Evolutionary conservation across 2,797 vertebrate genomes (phyloP).

Genomic region (Gambusia yucatana): DNA sequence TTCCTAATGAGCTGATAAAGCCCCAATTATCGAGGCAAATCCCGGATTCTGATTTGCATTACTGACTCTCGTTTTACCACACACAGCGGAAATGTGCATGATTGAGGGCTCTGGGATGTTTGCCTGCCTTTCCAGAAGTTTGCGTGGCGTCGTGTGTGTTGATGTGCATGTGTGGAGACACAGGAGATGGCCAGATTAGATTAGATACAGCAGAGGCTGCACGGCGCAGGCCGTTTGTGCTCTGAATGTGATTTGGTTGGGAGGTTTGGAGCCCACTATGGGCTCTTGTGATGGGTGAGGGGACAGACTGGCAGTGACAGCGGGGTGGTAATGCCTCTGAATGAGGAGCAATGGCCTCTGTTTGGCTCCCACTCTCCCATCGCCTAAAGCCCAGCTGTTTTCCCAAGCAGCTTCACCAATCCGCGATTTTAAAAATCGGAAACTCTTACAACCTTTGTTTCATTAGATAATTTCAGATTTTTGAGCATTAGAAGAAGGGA

Average conservation of each 20-base stretch:
- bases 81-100: conserved; percentile 61
- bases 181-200: conserved; percentile 79
- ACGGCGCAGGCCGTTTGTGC: conserved; percentile 64
- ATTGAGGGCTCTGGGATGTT: conserved; percentile 59
- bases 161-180: conserved; percentile 53
- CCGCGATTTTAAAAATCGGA: conserved; percentile 42
- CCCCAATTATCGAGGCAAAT: conserved; percentile 73
- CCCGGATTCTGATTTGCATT: conserved; percentile 75
- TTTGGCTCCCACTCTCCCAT: conserved; percentile 46
- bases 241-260: conserved; percentile 78
- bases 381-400: conserved; percentile 58
- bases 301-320: conserved; percentile 76
- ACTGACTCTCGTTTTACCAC: conserved; percentile 60
- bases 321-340: conserved; percentile 74
- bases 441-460: conserved; percentile 49
- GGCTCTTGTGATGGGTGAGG: conserved; percentile 72
- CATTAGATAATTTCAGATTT: conserved; percentile 50
- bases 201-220: conserved; percentile 75
- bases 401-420: conserved; percentile 52
- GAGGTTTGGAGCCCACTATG: conserved; percentile 61
- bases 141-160: conserved; percentile 15
- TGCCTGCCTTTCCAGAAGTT: conserved; percentile 45
- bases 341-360: conserved; percentile 76
- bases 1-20: conserved; percentile 78
- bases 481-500: conserved; percentile 34